Conservation (phyloP, 2,797 vertebrate genomes). For the Linurgus olivaceus region DNA sequence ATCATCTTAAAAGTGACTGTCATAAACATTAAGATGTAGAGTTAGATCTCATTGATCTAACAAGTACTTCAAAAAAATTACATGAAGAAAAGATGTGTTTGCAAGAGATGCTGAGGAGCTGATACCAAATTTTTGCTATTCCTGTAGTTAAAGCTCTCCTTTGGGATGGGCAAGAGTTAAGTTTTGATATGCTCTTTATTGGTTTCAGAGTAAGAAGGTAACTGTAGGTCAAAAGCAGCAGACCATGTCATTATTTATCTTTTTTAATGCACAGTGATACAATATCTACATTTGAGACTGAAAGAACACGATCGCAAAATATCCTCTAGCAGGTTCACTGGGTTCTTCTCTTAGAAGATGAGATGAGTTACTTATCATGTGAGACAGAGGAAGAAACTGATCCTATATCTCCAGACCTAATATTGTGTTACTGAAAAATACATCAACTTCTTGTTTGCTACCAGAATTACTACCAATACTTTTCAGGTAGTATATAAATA, state of each 20-base stretch:
- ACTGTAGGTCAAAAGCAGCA: background rate
- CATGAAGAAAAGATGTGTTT: background rate
- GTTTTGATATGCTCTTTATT: background rate
- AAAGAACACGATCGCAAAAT: background rate
- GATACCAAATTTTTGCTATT: background rate
- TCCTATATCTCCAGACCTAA: background rate
- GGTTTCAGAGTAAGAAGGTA: background rate
- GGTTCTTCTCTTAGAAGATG: background rate
- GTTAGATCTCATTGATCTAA: background rate
- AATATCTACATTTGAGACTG: background rate
- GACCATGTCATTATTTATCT: background rate
- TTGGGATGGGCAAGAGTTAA: background rate
- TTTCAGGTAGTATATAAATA: background rate
- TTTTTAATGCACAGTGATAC: background rate
- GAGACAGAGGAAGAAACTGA: background rate
- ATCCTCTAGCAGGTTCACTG: background rate
- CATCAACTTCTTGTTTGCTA: background rate
- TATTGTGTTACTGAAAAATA: background rate
- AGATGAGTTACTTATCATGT: background rate
- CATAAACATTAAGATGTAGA: background rate
- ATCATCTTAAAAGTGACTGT: background rate
- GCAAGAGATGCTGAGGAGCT: background rate
- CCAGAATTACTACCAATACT: background rate
- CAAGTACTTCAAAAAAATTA: background rate
- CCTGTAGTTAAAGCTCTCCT: background rate